Percentiles rank a stretch among this genome's conserved stretches.
Conservation (phyloP, 2,113 vertebrate species). For the Percopsis transmontana region DNA sequence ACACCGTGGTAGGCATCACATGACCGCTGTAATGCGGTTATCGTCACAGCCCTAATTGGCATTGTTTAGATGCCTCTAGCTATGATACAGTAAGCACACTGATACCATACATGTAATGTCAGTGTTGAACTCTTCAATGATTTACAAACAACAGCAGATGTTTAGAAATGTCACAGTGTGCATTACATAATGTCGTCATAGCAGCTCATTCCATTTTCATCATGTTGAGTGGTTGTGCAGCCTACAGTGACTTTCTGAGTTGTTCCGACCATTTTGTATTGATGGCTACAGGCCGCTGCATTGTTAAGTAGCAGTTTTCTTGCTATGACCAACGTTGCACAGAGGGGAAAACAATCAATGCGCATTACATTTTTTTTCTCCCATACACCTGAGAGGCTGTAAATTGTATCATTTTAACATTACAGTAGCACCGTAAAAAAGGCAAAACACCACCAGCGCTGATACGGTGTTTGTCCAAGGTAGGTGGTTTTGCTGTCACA, state of each 20-base stretch:
- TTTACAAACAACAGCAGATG: constrained; percentile 42
- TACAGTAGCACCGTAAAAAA: constrained; percentile 1
- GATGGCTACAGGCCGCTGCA: constrained; percentile 65
- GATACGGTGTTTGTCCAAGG: not conserved
- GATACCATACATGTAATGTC: constrained; percentile 10
- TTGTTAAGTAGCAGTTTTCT: constrained; percentile 65
- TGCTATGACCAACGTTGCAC: constrained; percentile 62
- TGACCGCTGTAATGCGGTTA: too few species aligned
- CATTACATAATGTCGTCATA: constrained; percentile 53
- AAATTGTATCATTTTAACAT: not conserved
- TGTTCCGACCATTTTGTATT: constrained; percentile 66
- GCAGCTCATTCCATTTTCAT: constrained; percentile 54
- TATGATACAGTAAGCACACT: constrained; percentile 7
- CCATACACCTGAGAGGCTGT: not conserved
- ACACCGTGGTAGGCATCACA: too few species aligned
- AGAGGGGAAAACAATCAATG: constrained; percentile 71
- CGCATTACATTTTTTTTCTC: not conserved
- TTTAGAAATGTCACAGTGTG: constrained; percentile 46
- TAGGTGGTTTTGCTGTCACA: constrained; percentile 12
- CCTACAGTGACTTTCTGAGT: constrained; percentile 65
- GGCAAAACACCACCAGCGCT: constrained; percentile 3
- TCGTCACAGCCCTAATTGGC: too few species aligned
- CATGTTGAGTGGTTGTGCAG: constrained; percentile 61
- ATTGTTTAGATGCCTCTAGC: not conserved
- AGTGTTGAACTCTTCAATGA: constrained; percentile 22